Base-by-base conservation (phyloP, 2,113 vertebrate genomes). In the Prunella fulvescens region DNA sequence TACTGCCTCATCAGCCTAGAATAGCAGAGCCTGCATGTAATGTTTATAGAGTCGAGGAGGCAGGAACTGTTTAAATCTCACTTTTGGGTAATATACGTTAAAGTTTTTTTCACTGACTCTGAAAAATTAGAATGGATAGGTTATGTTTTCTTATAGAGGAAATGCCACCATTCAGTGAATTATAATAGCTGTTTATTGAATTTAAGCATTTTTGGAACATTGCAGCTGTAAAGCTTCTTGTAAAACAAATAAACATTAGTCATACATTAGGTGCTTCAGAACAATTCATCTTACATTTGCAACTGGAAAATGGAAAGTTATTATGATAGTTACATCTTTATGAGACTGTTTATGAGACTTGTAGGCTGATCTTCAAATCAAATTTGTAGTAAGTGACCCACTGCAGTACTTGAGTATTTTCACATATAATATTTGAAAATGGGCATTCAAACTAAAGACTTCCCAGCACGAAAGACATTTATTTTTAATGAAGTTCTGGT, bases 151-250 rank as follows among this genome's bases (percentile, higher is more conserved):
- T 78, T 89, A 79, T 23, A 77, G 81, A 94, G 42, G 42, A 91
- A 89, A 51, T 82, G 77, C 90, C 80, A 95, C 81, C 91, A 79
- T 96, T 93, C 81, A 71, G 88, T 96, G 94, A 97, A 53, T 93
- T 94, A 74, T 91, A 95, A 96, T 90, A 78, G 88, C 94, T 93
- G 78, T 81, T 97, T 95, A 93, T 89, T 96, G 93, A 92, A 96
- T 94, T 94, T 96, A 97, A 97, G 82, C 62, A 73, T 96, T 97
- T 71, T 86, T 88, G 86, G 95, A 97, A 90, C 70, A 87, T 16
- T 93, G 85, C 72, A 92, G 67, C 92, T 93, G 62, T 93, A 88
- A 87, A 90, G 50, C 67, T 81, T 67, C 86, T 81, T 94, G 85
- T 95, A 95, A 84, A 91, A 93, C 93, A 97, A 92, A 94, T 92